phyloP scores from a whole-genome alignment of 2,888 invertebrate species.

The Chymomyza caudatula region DNA sequence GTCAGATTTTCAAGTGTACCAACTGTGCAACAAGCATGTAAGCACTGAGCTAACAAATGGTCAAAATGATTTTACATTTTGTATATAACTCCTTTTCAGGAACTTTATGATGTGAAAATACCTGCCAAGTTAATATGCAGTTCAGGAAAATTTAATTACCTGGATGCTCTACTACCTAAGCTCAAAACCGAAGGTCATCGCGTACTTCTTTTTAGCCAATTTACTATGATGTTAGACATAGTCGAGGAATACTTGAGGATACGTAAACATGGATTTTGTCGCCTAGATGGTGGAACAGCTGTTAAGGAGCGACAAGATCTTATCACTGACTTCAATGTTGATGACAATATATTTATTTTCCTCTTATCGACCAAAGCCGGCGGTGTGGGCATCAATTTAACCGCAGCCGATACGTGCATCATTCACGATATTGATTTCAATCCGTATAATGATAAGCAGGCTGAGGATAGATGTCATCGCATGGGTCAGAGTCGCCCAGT shows the following conservation, averaged over 20 bases:
- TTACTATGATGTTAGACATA: conserved; percentile 96
- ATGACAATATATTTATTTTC: conserved; percentile 90
- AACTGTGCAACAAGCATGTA: conserved; percentile 84
- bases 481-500: conserved; percentile 91
- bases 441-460: conserved; percentile 98
- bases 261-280: conserved; percentile 85
- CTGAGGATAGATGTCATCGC: conserved; percentile 92
- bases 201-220: conserved; percentile 96
- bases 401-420: conserved; percentile 95
- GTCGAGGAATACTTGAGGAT: conserved; percentile 91
- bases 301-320: conserved; percentile 91
- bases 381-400: conserved; percentile 96
- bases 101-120: conserved; percentile 81
- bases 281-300: conserved; percentile 94
- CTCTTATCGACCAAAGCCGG: conserved; percentile 95
- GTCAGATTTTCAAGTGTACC: conserved; percentile 95
- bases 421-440: conserved; percentile 99
- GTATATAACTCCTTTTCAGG: conserved; percentile 77
- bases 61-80: background rate
- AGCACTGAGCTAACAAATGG: conserved; percentile 77
- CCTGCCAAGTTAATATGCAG: conserved; percentile 86
- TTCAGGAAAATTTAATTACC: conserved; percentile 91
- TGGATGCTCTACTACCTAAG: conserved; percentile 87
- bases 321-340: conserved; percentile 92
- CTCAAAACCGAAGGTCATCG: conserved; percentile 87